These are phyloP conservation scores for Picus viridis DNA, from an alignment of 2,797 vertebrate species.

Conservation along the genomic window DNA sequence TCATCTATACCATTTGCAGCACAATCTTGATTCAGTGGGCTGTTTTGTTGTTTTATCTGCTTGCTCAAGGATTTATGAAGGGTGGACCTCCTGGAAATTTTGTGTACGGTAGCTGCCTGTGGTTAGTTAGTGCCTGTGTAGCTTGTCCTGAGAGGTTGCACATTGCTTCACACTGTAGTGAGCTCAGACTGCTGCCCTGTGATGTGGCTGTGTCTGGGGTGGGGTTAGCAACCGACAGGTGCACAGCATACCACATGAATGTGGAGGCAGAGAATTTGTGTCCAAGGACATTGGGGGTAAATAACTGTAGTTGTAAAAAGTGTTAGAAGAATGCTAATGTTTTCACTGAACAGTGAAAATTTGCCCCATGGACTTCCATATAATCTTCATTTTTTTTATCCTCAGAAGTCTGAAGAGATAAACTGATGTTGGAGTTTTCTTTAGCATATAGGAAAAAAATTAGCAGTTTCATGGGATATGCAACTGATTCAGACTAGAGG, in stretches of 20 bases:
- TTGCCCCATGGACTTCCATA: not conserved
- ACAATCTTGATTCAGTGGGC: not conserved
- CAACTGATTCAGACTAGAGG: not conserved
- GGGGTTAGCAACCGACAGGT: constrained; percentile 45
- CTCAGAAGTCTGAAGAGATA: not conserved
- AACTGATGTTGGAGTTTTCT: not conserved
- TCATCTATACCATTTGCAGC: not conserved
- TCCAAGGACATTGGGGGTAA: constrained; percentile 45
- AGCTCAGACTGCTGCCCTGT: not conserved
- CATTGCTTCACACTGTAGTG: accelerated
- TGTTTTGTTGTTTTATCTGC: not conserved
- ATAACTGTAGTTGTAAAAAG: not conserved
- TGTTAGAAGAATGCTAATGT: not conserved
- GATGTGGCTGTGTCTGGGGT: constrained; percentile 21
- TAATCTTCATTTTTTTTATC: not conserved
- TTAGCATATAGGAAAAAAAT: not conserved
- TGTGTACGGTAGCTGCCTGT: not conserved
- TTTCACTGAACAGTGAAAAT: not conserved
- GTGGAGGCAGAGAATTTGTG: constrained; percentile 25
- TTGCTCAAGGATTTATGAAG: not conserved
- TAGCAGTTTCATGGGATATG: not conserved
- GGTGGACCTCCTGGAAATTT: not conserved
- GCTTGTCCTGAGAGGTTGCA: not conserved
- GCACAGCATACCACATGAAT: not conserved
- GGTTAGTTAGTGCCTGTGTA: not conserved